A percentile compares a stretch with the other conserved stretches of the same genome.
phyloP scores from a whole-genome alignment of 2,888 invertebrate species.

The Pyrgus malvae region DNA sequence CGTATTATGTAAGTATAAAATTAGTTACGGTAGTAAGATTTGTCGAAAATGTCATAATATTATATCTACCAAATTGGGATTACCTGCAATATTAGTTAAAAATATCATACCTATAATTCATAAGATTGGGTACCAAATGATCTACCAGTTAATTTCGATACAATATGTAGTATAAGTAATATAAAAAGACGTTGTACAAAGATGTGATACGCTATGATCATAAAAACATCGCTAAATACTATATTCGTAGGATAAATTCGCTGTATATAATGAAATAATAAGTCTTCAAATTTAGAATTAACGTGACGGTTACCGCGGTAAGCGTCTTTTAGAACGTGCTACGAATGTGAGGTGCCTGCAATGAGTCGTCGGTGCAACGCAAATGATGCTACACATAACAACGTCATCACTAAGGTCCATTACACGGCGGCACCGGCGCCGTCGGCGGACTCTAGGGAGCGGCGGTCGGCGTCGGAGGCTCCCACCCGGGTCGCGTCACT shows the following conservation, averaged over 20 bases:
- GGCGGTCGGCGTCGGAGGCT: neutral
- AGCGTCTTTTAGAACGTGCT: neutral
- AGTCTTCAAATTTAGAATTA: slow-evolving; percentile 14
- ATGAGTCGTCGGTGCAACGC: neutral
- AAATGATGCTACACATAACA: neutral
- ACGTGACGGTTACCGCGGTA: neutral
- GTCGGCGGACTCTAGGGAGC: neutral
- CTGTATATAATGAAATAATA: slow-evolving; percentile 10
- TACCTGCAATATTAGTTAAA: neutral
- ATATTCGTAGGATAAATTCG: slow-evolving; percentile 20
- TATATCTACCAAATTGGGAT: neutral
- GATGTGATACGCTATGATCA: slow-evolving; percentile 9
- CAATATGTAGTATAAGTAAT: slow-evolving; percentile 7
- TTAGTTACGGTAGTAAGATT: too few relatives aligned
- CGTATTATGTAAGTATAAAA: neutral
- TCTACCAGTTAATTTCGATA: slow-evolving; percentile 2
- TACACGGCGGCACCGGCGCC: neutral
- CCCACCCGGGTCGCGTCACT: neutral
- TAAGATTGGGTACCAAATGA: slow-evolving; percentile 6
- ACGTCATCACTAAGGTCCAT: neutral
- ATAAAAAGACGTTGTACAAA: slow-evolving; percentile 15
- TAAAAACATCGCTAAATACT: slow-evolving; percentile 12
- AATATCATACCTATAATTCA: slow-evolving; percentile 4
- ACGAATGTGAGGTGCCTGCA: neutral
- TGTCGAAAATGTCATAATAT: too few relatives aligned